Conservation (phyloP, 2,888 invertebrate genomes). For the Zygothrica quintamaculata region DNA sequence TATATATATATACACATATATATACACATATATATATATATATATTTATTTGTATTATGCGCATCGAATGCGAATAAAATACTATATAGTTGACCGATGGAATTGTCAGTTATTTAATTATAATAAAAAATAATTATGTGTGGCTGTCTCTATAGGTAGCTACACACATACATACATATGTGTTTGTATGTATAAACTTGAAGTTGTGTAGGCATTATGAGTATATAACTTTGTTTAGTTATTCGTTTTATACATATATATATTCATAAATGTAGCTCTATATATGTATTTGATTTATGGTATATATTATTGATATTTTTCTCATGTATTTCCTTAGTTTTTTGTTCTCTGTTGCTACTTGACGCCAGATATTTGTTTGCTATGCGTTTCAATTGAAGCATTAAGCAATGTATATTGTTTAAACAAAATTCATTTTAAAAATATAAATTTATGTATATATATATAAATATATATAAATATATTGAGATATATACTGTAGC, state of each 20-base stretch:
- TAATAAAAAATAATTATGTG: no score
- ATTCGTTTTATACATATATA: background rate
- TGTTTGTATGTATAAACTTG: background rate
- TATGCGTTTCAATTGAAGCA: constrained; percentile 48
- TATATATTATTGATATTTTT: constrained; percentile 67
- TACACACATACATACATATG: constrained; percentile 31
- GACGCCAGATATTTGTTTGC: constrained; percentile 49
- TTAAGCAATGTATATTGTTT: constrained; percentile 38
- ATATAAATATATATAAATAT: no score
- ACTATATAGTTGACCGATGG: no score
- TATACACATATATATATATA: background rate
- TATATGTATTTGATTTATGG: constrained; percentile 23
- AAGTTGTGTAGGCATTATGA: constrained; percentile 11
- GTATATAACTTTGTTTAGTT: no score
- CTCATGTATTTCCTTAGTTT: constrained; percentile 13
- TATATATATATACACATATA: no score
- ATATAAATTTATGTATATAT: background rate
- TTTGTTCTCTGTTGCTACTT: constrained; percentile 33
- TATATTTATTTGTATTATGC: constrained; percentile 11
- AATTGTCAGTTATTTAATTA: no score
- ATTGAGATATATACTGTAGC: constrained; percentile 10
- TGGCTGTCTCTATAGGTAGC: no score
- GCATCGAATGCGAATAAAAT: no score
- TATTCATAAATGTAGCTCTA: constrained; percentile 34
- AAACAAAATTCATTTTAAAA: constrained; percentile 34